These are phyloP conservation scores for Diprion similis DNA, from an alignment of 1,140 invertebrate species.

Conservation along the genomic window DNA sequence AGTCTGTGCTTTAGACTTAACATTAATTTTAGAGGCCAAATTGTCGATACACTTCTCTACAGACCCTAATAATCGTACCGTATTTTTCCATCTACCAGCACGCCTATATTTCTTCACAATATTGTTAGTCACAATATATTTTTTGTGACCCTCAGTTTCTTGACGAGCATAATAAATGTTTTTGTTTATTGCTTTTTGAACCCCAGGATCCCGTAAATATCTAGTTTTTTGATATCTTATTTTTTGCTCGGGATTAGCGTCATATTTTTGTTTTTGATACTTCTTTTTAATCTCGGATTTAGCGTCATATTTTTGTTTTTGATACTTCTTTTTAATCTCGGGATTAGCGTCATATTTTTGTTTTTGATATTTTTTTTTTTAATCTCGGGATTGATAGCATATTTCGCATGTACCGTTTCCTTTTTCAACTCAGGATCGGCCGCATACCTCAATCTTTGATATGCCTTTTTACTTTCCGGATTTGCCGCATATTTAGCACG, in stretches of 20 bases:
- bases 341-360: too few relatives aligned
- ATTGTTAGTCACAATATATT: background rate
- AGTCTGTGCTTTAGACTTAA: background rate
- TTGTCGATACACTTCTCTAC: background rate
- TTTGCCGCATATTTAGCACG: too few relatives aligned
- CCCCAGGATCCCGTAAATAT: too few relatives aligned
- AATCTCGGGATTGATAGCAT: background rate
- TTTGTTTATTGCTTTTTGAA: background rate
- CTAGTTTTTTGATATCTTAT: too few relatives aligned
- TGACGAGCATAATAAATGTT: background rate
- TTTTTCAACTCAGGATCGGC: background rate
- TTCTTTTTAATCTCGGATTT: background rate
- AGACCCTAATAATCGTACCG: background rate
- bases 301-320: too few relatives aligned
- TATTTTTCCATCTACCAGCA: background rate
- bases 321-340: too few relatives aligned
- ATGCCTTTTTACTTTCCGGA: too few relatives aligned
- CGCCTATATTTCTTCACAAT: background rate
- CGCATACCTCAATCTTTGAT: background rate
- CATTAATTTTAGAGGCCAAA: background rate
- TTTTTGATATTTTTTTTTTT: background rate
- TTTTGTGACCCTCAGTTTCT: background rate
- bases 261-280: background rate
- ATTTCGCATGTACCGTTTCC: background rate
- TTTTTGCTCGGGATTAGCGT: background rate